Base-by-base conservation (phyloP, 2,797 vertebrate species). In the Melanotaenia parkinsoni region DNA sequence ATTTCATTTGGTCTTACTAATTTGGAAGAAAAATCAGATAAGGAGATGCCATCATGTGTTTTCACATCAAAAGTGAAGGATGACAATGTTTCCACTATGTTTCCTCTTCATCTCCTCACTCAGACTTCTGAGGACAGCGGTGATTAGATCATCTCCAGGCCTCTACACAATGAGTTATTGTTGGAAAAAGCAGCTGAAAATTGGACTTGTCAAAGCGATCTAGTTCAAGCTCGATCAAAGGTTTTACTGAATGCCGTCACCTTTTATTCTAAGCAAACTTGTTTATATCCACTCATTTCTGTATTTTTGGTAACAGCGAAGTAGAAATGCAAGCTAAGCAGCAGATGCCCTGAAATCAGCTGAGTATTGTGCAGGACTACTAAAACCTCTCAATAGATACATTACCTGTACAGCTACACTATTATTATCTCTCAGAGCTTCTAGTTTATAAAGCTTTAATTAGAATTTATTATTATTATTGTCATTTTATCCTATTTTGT, bases 41-140 rank as follows among this genome's bases (percentile, higher is more conserved):
- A 90, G 70, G 51, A 53, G 8, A 64, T 83, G 79, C 74, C 88
- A 66, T 91, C 90, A 89, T 79, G 84, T 84, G 88, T 88, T 89
- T 89, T 88, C 74, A 89, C 88, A 91, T 93, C 87, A 92, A 89
- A 90, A 81, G 80, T 89, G 90, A 88, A 67, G 86, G 84, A 82
- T 79, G 88, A 90, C 91, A 89, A 86, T 86, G 87, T 88, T 87
- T 76, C 83, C 72, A 63, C 83, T 84, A 75, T 88, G 76, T 77
- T 73, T 85, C 78, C 77, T 83, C 88, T 89, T 89, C 83, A 86
- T 86, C 88, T 82, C 84, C 72, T 91, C 85, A 58, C 69, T 79
- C 79, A 77, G 86, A 88, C 87, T 69, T 93, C 89, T 84, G 82
- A 92, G 83, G 83, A 67, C 82, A 67, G 77, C 45, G 0, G 75